Percentiles rank a stretch among this genome's conserved stretches.
Conservation (phyloP, 2,888 invertebrate species). For the Idaea aversata region DNA sequence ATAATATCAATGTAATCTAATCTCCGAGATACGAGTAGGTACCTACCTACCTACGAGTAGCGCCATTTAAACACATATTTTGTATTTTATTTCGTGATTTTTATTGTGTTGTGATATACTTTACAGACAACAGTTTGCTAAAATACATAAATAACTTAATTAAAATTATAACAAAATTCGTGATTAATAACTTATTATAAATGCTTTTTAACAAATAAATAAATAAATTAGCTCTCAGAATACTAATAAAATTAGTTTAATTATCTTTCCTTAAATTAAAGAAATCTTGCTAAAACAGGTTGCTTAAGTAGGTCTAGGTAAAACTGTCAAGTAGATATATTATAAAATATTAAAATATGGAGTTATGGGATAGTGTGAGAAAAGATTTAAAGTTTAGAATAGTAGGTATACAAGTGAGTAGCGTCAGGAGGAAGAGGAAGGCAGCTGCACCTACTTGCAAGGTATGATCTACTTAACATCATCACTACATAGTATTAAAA, state of each 20-base stretch:
- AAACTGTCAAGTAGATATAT: no score
- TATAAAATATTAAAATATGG: constrained; percentile 25
- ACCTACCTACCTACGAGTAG: no score
- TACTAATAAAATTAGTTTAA: no score
- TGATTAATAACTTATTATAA: no score
- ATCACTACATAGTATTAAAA: no score
- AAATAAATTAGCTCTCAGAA: no score
- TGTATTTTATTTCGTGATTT: neutral
- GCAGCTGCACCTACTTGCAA: constrained; percentile 47
- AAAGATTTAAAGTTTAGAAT: constrained; percentile 44
- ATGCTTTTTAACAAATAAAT: no score
- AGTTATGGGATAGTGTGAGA: constrained; percentile 31
- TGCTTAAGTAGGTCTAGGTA: no score
- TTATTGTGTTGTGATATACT: neutral
- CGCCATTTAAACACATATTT: neutral
- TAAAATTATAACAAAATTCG: no score
- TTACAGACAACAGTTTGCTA: neutral
- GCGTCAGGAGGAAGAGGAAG: constrained; percentile 31
- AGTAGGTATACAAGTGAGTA: constrained; percentile 52
- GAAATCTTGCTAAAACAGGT: no score
- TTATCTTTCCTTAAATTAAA: no score
- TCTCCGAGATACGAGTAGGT: neutral
- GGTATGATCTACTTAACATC: constrained; percentile 33
- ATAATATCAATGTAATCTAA: neutral
- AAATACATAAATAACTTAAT: neutral